Evolutionary conservation across 2,113 vertebrate genomes (phyloP).

Genomic region (Empidonax alnorum): DNA sequence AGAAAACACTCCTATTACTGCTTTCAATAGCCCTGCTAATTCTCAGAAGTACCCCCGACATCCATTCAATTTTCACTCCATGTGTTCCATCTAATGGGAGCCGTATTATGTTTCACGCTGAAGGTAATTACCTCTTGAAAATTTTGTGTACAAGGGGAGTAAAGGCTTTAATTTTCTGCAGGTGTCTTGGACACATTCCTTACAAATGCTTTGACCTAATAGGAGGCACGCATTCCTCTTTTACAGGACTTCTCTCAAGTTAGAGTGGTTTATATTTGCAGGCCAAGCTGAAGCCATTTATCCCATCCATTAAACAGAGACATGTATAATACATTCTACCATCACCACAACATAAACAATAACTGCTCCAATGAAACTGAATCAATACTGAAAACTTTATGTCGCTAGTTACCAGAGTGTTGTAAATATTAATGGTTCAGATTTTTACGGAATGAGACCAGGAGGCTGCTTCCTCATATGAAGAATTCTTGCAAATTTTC

Average conservation of each 20-base stretch:
- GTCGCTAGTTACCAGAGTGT: background rate
- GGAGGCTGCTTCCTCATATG: background rate
- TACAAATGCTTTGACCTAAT: slow-evolving; percentile 52
- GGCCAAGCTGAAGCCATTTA: slow-evolving; percentile 33
- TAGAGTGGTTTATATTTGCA: slow-evolving; percentile 8
- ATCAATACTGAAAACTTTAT: background rate
- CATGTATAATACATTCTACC: background rate
- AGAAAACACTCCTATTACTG: slow-evolving; percentile 26
- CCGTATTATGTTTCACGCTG: slow-evolving; percentile 65
- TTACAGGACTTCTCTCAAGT: slow-evolving; percentile 19
- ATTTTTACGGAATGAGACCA: background rate
- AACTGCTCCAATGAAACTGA: background rate
- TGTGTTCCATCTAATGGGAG: slow-evolving; percentile 68
- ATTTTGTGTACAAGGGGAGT: slow-evolving; percentile 61
- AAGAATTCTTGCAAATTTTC: background rate
- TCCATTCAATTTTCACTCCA: slow-evolving; percentile 67
- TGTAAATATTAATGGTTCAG: background rate
- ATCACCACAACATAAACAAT: background rate
- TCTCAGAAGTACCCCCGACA: slow-evolving; percentile 18
- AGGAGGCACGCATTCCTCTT: slow-evolving; percentile 64
- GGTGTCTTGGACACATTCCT: slow-evolving; percentile 71
- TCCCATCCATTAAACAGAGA: background rate
- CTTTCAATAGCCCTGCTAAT: slow-evolving; percentile 57
- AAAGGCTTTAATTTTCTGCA: slow-evolving; percentile 77
- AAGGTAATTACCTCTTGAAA: slow-evolving; percentile 75